phyloP scores from a whole-genome alignment of 2,888 invertebrate genomes.

The Epinotia demarniana region DNA sequence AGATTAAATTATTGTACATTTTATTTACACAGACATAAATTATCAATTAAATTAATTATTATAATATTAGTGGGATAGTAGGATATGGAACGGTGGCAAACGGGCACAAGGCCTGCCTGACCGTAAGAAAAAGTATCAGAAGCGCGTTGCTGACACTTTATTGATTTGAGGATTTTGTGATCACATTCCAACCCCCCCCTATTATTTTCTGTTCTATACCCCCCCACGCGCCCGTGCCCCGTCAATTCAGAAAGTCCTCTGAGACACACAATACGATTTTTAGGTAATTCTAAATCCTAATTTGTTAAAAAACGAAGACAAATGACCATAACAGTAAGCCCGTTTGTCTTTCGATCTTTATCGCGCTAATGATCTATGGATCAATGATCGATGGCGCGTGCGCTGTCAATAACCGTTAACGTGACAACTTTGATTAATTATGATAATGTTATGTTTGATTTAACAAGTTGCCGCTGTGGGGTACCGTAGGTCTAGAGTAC shows the following conservation, averaged over 20 bases:
- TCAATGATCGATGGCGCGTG: constrained; percentile 45
- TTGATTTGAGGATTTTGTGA: no score
- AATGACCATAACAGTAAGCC: constrained; percentile 33
- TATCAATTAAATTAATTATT: no score
- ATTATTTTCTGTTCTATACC: no score
- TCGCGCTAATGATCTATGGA: constrained; percentile 45
- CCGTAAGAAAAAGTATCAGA: no score
- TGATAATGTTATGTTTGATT: constrained; percentile 39
- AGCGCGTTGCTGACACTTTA: no score
- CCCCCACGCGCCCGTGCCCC: no score
- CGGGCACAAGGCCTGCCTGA: no score
- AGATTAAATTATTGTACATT: no score
- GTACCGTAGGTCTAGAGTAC: constrained; percentile 2
- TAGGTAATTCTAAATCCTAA: not conserved
- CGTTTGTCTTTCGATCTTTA: constrained; percentile 34
- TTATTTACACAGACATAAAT: no score
- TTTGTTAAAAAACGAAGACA: constrained; percentile 21
- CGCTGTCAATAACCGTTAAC: constrained; percentile 45
- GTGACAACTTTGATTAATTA: constrained; percentile 46
- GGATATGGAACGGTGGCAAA: no score
- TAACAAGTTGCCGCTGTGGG: constrained; percentile 17
- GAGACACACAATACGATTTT: not conserved
- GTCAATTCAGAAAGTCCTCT: not conserved
- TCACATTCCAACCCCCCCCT: no score
- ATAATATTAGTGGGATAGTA: no score